Percentiles rank a stretch among this genome's conserved stretches.
phyloP scores from a whole-genome alignment of 2,113 vertebrate species.

The Corythaixoides concolor region DNA sequence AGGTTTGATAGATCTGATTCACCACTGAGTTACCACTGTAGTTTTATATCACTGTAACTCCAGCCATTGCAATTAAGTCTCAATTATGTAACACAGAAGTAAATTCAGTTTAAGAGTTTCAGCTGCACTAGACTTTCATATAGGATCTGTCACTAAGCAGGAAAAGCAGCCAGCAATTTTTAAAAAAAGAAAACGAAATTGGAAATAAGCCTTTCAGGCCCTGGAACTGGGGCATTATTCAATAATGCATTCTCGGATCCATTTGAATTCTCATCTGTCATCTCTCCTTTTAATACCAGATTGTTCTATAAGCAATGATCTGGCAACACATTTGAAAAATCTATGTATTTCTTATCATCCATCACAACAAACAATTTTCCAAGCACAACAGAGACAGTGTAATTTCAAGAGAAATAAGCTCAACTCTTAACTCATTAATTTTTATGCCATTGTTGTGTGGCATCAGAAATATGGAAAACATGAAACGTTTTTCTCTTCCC shows the following conservation, averaged over 20 bases:
- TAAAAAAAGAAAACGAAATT: background rate
- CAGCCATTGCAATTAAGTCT: background rate
- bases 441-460: background rate
- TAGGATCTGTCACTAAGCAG: background rate
- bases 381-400: slow-evolving; percentile 26
- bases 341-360: slow-evolving; percentile 33
- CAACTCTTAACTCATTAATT: slow-evolving; percentile 37
- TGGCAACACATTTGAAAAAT: slow-evolving; percentile 53
- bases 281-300: slow-evolving; percentile 49
- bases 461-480: background rate
- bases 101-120: background rate
- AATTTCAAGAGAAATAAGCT: slow-evolving; percentile 58
- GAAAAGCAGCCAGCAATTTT: background rate
- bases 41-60: background rate
- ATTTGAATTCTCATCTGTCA: slow-evolving; percentile 58
- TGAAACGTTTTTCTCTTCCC: background rate
- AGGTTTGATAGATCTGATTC: background rate
- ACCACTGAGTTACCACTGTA: background rate
- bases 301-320: slow-evolving; percentile 52
- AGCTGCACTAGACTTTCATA: slow-evolving; percentile 5
- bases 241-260: background rate
- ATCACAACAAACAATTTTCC: slow-evolving; percentile 54
- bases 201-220: background rate
- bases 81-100: background rate
- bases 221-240: background rate